A percentile compares a stretch with the other conserved stretches of the same genome.
phyloP scores from a whole-genome alignment of 2,888 invertebrate genomes.

The Chaitophorus viminalis region DNA sequence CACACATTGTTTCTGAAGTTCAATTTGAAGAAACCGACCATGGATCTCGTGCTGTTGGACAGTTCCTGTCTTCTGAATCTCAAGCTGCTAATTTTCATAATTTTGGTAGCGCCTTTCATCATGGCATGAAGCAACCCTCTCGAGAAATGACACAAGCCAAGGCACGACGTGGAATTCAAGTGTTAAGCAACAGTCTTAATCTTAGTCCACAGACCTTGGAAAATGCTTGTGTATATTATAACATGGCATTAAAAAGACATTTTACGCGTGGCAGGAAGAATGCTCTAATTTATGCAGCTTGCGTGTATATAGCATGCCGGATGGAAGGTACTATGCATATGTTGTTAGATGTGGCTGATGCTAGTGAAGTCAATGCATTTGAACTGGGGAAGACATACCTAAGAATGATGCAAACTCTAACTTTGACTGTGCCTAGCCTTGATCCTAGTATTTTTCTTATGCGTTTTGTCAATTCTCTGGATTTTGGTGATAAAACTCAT shows the following conservation, averaged over 20 bases:
- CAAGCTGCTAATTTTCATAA: conserved; percentile 81
- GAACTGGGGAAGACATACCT: conserved; percentile 93
- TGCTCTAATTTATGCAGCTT: conserved; percentile 93
- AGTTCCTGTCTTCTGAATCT: conserved; percentile 91
- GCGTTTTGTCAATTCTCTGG: conserved; percentile 91
- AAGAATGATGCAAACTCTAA: conserved; percentile 86
- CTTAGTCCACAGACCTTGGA: conserved; percentile 81
- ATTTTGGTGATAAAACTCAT: conserved; percentile 91
- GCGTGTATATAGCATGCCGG: conserved; percentile 96
- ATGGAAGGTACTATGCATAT: conserved; percentile 94
- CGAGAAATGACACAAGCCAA: conserved; percentile 91
- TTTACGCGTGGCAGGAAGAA: conserved; percentile 91
- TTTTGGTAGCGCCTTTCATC: conserved; percentile 83
- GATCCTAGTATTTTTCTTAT: conserved; percentile 97
- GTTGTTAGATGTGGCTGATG: conserved; percentile 96
- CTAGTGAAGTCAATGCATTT: conserved; percentile 90
- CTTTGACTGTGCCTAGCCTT: conserved; percentile 81
- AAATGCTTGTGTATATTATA: conserved; percentile 92
- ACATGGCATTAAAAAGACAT: conserved; percentile 85
- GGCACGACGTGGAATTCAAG: conserved; percentile 82
- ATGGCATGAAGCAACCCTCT: conserved; percentile 86
- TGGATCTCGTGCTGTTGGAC: conserved; percentile 87
- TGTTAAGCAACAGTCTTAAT: conserved; percentile 52
- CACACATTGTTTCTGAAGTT: conserved; percentile 94
- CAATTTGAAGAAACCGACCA: conserved; percentile 94